These are phyloP conservation scores for Leptopilina boulardi DNA, from an alignment of 1,140 invertebrate genomes.

Conservation along the genomic window DNA sequence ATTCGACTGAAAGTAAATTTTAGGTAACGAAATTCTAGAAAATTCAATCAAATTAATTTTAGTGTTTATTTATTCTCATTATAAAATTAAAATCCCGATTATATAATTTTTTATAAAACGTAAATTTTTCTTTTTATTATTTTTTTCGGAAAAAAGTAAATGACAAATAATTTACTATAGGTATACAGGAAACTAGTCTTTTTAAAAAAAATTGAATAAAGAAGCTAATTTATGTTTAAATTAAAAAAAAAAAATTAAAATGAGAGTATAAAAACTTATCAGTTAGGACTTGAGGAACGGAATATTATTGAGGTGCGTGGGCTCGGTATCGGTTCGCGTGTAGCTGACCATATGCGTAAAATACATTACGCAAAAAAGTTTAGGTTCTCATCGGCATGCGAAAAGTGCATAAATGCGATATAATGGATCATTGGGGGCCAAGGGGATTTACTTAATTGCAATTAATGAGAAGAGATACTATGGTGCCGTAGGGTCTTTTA, in stretches of 20 bases:
- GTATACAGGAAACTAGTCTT: too few relatives aligned
- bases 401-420: slow-evolving; percentile 57
- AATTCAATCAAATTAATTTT: too few relatives aligned
- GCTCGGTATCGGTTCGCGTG: slow-evolving; percentile 23
- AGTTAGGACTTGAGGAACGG: not conserved
- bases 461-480: slow-evolving; percentile 75
- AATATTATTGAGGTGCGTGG: slow-evolving; percentile 20
- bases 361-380: slow-evolving; percentile 49
- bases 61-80: too few relatives aligned
- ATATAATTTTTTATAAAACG: too few relatives aligned
- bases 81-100: too few relatives aligned
- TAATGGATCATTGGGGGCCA: slow-evolving; percentile 63
- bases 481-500: slow-evolving; percentile 61
- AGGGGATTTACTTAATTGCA: slow-evolving; percentile 74
- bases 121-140: too few relatives aligned
- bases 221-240: not conserved
- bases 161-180: too few relatives aligned
- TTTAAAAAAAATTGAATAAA: not conserved
- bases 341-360: slow-evolving; percentile 44
- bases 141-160: too few relatives aligned
- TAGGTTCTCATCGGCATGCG: slow-evolving; percentile 49
- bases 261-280: not conserved
- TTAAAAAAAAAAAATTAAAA: not conserved
- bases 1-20: too few relatives aligned
- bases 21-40: too few relatives aligned